Evolutionary conservation across 1,140 invertebrate genomes (phyloP).

Genomic region (Elysia chlorotica): DNA sequence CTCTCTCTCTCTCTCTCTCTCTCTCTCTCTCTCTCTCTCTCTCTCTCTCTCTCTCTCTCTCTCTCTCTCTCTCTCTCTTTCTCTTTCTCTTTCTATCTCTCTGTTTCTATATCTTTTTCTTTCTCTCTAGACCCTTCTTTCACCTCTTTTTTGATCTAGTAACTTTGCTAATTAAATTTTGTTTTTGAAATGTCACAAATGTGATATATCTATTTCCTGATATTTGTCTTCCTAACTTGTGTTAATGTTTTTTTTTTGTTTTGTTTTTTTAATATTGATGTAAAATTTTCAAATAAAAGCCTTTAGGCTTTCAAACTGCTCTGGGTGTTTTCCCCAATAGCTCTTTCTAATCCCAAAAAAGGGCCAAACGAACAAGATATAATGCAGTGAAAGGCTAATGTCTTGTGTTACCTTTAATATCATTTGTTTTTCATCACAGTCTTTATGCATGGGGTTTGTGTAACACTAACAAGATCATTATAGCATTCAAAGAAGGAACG

Average conservation of each 20-base stretch:
- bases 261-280: constrained; percentile 1
- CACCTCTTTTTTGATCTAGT: not conserved
- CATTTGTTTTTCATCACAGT: too few relatives aligned
- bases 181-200: not conserved
- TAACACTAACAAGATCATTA: too few relatives aligned
- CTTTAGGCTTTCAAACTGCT: not conserved
- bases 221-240: not conserved
- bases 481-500: too few relatives aligned
- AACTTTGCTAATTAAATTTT: not conserved
- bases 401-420: too few relatives aligned
- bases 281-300: not conserved
- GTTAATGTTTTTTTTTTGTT: not conserved
- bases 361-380: too few relatives aligned
- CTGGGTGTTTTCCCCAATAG: not conserved
- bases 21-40: not conserved
- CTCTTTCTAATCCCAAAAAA: too few relatives aligned
- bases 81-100: constrained; percentile 20
- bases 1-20: constrained; percentile 14
- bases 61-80: constrained; percentile 24
- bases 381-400: too few relatives aligned
- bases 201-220: not conserved
- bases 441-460: too few relatives aligned
- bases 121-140: not conserved
- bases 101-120: not conserved
- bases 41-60: constrained; percentile 9